Percentiles rank a stretch among this genome's conserved stretches.
Conservation (phyloP, 1,140 invertebrate species). For the Nilaparvata lugens region DNA sequence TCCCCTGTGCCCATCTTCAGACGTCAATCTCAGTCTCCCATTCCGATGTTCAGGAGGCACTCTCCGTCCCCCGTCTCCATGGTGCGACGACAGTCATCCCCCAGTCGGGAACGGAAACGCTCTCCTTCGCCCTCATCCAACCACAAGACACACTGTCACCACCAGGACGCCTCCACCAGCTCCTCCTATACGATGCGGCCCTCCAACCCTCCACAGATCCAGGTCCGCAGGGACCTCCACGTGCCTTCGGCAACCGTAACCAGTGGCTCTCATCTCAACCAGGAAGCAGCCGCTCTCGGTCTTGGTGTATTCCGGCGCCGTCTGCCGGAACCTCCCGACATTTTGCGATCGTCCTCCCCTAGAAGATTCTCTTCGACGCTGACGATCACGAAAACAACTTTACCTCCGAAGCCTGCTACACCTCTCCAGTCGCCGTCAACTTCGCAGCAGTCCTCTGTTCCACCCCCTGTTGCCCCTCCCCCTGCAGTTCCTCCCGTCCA, state of each 20-base stretch:
- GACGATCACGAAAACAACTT: background rate
- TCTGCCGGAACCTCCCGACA: constrained; percentile 17
- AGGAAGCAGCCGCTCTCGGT: constrained; percentile 2
- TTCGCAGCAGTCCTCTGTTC: background rate
- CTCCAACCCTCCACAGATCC: constrained; percentile 10
- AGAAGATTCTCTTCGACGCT: background rate
- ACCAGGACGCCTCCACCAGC: constrained; percentile 11
- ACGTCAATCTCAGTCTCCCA: constrained; percentile 17
- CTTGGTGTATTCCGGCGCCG: constrained; percentile 15
- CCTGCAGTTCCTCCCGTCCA: constrained; percentile 11
- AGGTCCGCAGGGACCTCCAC: constrained; percentile 25
- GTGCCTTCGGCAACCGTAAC: constrained; percentile 13
- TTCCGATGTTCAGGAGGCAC: constrained; percentile 14
- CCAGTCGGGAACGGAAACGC: constrained; percentile 7
- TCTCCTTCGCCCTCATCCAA: constrained; percentile 9
- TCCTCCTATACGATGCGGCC: constrained; percentile 23
- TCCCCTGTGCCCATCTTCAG: constrained; percentile 10
- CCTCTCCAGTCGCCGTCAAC: background rate
- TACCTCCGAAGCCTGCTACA: constrained; percentile 3
- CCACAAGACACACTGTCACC: constrained; percentile 18
- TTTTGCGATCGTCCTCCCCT: background rate
- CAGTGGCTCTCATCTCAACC: background rate
- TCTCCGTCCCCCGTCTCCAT: constrained; percentile 13
- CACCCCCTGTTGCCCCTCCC: constrained; percentile 8
- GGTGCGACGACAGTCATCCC: constrained; percentile 19